A percentile compares a stretch with the other conserved stretches of the same genome.
Evolutionary conservation across 2,888 invertebrate genomes (phyloP).

Genomic region (Eupithecia abbreviata): DNA sequence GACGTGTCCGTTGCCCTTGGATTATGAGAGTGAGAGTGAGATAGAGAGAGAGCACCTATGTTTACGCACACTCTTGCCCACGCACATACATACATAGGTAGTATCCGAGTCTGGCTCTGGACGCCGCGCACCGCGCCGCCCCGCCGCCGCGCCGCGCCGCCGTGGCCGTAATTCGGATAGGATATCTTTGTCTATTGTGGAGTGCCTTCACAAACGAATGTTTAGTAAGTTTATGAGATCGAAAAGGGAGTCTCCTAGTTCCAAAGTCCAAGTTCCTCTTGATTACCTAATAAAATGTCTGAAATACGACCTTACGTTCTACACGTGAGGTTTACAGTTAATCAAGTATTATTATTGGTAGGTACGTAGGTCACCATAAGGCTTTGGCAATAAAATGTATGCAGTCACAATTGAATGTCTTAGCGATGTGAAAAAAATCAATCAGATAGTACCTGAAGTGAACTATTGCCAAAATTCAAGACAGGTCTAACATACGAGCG

Average conservation of each 20-base stretch:
- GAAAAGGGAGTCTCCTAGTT: neutral
- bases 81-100: no score
- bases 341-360: neutral
- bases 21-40: no score
- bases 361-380: neutral
- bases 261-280: neutral
- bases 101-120: no score
- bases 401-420: neutral
- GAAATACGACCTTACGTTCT: neutral
- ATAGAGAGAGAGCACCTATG: no score
- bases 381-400: neutral
- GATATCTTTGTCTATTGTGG: no score
- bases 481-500: conserved; percentile 27
- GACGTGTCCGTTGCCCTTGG: no score
- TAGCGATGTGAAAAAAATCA: conserved; percentile 13
- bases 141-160: no score
- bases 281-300: neutral
- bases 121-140: no score
- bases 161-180: no score
- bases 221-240: neutral
- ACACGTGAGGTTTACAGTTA: neutral
- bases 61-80: no score
- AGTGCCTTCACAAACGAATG: neutral
- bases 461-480: conserved; percentile 35
- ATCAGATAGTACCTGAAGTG: conserved; percentile 27